phyloP scores from a whole-genome alignment of 2,113 vertebrate species.

The Sinocyclocheilus maitianheensis region DNA sequence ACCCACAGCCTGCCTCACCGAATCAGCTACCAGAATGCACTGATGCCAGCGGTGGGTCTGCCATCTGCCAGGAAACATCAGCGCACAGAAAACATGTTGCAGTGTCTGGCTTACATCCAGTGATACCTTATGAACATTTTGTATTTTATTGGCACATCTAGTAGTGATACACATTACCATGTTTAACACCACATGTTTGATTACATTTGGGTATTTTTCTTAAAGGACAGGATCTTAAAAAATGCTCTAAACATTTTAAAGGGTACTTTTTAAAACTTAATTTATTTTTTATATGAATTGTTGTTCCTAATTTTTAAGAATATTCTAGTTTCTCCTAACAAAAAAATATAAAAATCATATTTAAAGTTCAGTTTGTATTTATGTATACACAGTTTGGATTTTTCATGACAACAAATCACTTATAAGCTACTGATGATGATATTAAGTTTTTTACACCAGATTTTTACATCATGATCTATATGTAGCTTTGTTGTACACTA shows the following conservation, averaged over 20 bases:
- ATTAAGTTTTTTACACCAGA: too few species aligned
- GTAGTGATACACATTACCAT: not conserved
- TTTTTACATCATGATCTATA: not conserved
- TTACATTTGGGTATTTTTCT: not conserved
- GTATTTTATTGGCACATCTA: not conserved
- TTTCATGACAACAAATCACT: too few species aligned
- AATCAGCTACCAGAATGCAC: slow-evolving; percentile 80
- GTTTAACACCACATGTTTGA: not conserved
- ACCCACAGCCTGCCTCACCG: slow-evolving; percentile 65
- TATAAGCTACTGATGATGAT: too few species aligned
- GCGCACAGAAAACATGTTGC: not conserved
- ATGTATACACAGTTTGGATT: not conserved
- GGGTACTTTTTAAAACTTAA: not conserved
- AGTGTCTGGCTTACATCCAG: slow-evolving; percentile 2
- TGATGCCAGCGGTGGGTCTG: slow-evolving; percentile 80
- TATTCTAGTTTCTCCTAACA: not conserved
- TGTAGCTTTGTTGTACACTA: not conserved
- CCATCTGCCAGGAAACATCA: slow-evolving; percentile 74
- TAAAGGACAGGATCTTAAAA: not conserved
- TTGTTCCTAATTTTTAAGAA: not conserved
- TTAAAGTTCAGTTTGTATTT: too few species aligned
- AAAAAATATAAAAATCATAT: not conserved
- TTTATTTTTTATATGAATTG: not conserved
- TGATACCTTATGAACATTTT: not conserved
- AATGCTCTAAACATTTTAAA: not conserved